Evolutionary conservation across 2,797 vertebrate genomes (phyloP), one percentile per base, ranked within the genome.

Genomic region (Phrynocephalus vlangalii): DNA sequence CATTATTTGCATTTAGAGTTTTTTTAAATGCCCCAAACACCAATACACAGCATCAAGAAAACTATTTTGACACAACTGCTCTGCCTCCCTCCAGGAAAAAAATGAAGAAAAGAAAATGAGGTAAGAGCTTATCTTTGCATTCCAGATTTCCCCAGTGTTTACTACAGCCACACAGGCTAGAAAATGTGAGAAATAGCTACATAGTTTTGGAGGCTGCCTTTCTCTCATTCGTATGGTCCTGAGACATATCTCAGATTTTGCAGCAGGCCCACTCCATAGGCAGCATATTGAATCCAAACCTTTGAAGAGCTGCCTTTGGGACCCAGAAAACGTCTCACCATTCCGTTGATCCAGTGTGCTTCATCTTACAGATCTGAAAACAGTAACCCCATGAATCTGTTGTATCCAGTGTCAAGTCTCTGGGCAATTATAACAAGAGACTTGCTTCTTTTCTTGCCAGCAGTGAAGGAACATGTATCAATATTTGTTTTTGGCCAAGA

Each of bases 351-450:
- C 68, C 73, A 72, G 0, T 83, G 71, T 88, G 22, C 76, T 79
- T 73, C 73, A 75, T 0, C 79, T 68, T 80, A 70, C 83, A 90
- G 3, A 85, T 20, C 16, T 78, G 1, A 16, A 20, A 80, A 0
- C 60, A 93, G 44, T 8, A 20, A 76, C 66, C n/a, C 5, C 30
- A 76, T 33, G 3, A 90, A 71, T 80, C 28, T 52, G 9, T 16
- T 86, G 56, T 81, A 89, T 87, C 86, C 7, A 44, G 86, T 30
- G 5, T 18, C 76, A 89, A 91, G 91, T 80, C 91, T 3, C 70
- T 89, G 28, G 81, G 52, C 22, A 89, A 82, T 70, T 70, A 56
- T 83, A 84, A 87, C 71, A 88, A 5, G 6, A 60, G 30, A 82
- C 15, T 70, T 15, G 79, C 79, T 88, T 22, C 7, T 10, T 56